A percentile compares a stretch with the other conserved stretches of the same genome.
These are phyloP conservation scores for Hermaeophaga mercurialis DNA, from an alignment of 2,888 invertebrate species.

Conservation along the genomic window DNA sequence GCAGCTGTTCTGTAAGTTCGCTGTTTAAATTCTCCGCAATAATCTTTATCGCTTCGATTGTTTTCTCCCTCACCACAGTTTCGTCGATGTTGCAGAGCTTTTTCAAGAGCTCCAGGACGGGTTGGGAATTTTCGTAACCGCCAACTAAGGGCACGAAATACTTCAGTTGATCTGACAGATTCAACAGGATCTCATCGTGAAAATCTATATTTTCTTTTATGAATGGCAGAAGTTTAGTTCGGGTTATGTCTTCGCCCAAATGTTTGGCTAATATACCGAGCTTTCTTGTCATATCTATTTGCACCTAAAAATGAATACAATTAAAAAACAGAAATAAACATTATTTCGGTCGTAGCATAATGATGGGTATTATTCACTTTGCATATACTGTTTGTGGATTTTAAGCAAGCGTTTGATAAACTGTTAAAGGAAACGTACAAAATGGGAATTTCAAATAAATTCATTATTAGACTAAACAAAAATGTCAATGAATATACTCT, in stretches of 20 bases:
- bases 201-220: conserved; percentile 47
- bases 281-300: conserved; percentile 47
- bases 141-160: conserved; percentile 50
- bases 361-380: no score
- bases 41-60: conserved; percentile 46
- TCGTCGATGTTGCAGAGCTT: conserved; percentile 51
- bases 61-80: conserved; percentile 46
- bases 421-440: no score
- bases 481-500: no score
- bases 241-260: conserved; percentile 46
- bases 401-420: no score
- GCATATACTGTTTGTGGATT: no score
- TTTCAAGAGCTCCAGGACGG: conserved; percentile 47
- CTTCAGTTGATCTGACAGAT: conserved; percentile 50
- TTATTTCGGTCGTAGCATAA: no score
- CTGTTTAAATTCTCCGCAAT: conserved; percentile 42
- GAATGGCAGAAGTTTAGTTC: conserved; percentile 48
- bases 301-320: conserved; percentile 64
- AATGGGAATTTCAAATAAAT: no score
- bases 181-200: conserved; percentile 49
- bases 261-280: conserved; percentile 46
- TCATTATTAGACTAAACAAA: no score
- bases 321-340: no score
- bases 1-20: conserved; percentile 43
- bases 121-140: conserved; percentile 46